These are phyloP conservation scores for Drosophila imparisetae DNA, from an alignment of 2,888 invertebrate species.

Conservation along the genomic window DNA sequence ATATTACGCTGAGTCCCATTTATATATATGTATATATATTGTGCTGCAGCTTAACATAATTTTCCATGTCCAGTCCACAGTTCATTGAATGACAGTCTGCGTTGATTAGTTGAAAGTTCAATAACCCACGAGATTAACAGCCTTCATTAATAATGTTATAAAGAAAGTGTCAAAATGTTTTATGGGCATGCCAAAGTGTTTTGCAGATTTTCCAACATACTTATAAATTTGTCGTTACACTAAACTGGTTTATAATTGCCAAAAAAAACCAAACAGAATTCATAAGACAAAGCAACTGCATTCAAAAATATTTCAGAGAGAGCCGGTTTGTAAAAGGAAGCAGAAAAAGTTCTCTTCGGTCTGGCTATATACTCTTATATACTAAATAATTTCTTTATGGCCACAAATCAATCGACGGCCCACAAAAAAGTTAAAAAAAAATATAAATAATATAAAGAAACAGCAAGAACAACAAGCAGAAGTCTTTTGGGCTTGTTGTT, in stretches of 20 bases:
- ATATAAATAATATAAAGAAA: background rate
- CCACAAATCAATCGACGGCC: slow-evolving; percentile 27
- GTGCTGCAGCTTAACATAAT: background rate
- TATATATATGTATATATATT: background rate
- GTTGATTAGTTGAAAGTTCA: slow-evolving; percentile 52
- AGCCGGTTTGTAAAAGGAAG: slow-evolving; percentile 37
- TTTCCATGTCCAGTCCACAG: background rate
- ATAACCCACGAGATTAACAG: slow-evolving; percentile 53
- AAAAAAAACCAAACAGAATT: slow-evolving; percentile 13
- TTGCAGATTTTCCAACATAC: slow-evolving; percentile 55
- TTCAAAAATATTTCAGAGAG: slow-evolving; percentile 10
- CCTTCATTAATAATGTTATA: slow-evolving; percentile 40
- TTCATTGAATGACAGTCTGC: slow-evolving; percentile 13
- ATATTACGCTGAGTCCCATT: background rate
- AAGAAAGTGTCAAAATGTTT: slow-evolving; percentile 70
- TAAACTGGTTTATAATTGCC: slow-evolving; percentile 71
- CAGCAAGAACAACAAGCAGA: slow-evolving; percentile 10
- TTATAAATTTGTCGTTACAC: slow-evolving; percentile 47
- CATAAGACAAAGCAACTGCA: slow-evolving; percentile 36
- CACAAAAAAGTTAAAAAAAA: background rate
- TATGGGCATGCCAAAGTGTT: slow-evolving; percentile 40
- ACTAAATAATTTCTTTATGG: slow-evolving; percentile 28
- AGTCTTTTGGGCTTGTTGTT: slow-evolving; percentile 18
- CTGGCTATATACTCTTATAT: slow-evolving; percentile 18
- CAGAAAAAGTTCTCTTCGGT: slow-evolving; percentile 29